Base-by-base conservation (phyloP, 2,797 vertebrate genomes). In the Okamejei kenojei region DNA sequence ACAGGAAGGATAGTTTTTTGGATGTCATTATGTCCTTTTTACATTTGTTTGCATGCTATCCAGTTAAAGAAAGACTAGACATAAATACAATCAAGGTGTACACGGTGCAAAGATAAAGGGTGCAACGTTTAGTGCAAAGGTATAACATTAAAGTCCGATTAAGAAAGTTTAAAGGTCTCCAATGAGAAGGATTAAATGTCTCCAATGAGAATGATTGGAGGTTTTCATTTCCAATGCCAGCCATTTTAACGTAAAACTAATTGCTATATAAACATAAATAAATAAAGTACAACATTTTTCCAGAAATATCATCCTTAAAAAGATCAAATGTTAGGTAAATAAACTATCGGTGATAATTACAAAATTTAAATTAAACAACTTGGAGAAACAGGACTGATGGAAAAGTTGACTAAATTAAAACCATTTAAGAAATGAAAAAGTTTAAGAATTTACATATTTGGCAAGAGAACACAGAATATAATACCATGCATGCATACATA, bases 351-450 rank as follows among this genome's bases (percentile, higher is more conserved):
- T n/a, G 38, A 35, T 10, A 26, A 38, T 73, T 90, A 73, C 5
- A 35, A 45, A 35, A 73, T 73, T 71, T 23, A 71, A 71, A 19
- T 23, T 4, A 73, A 90, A 38, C 65, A 68, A 29, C 23, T 58
- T n/a, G 35, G 29, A 88, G n/a, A 13, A 21, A 29, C 45, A 76
- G 35, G n/a, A 92, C 13, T 76, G 26, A 76, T 54, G 38, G 71
- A 92, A 92, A 92, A 92, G 73, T 92, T 91, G 73, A 92, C 4
- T 35, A 74, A 92, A 92, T 92, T 38, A 92, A 92, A 92, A 92
- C 90, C 90, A 88, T 19, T 88, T 88, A 88, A 88, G 84, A 88
- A 88, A 88, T 74, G 90, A 54, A 92, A 92, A 74, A 35, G 38
- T 35, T 35, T 26, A 92, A 74, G 38, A 29, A 74, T 76, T 76